Base-by-base conservation (phyloP, 2,797 vertebrate genomes). In the Myiotriccus ornatus region DNA sequence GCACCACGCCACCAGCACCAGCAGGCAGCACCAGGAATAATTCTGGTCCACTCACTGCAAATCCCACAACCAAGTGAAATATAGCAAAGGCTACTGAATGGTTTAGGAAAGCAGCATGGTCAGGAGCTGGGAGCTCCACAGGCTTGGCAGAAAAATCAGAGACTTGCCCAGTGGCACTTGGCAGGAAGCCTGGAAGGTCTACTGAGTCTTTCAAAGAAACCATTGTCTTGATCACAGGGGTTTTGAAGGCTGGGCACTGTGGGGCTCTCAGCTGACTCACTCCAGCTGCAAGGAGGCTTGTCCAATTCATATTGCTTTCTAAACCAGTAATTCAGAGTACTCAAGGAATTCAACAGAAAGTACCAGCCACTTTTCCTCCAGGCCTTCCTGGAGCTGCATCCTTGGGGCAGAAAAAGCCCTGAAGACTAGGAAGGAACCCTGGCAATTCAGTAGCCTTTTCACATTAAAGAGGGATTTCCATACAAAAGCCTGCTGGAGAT, bases 391-490 rank as follows among this genome's bases (percentile, higher is more conserved):
- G 49, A 79, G 46, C 68, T 57, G 34, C 50, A 37, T 37, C 63
- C 59, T 52, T 50, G 34, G 22, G 46, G 35, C 60, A 80, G 49
- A 70, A 93, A 76, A 74, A 83, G 71, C 59, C 70, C 90, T 49
- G 59, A 39, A 87, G 53, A 46, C n/a, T 25, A 43, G 68, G 71
- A 91, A 76, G 46, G 74, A 50, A 60, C 17, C 13, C 27, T 4
- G 1, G 85, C 79, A 90, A 93, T 96, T 96, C 96, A 96, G 95
- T 96, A 97, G 94, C 94, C 95, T 93, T 96, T 93, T 71, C 47
- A 90, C 55, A 94, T 96, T 93, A 97, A 94, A 94, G 93, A 86
- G 93, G 43, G 94, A 96, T 88, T 97, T 97, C 95, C 95, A 96
- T 95, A 95, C 89, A 94, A 88, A 84, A 87, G 62, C 63, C 63